These are phyloP conservation scores for Eulemur albifrons DNA, from an alignment of 2,797 vertebrate genomes.

Conservation along the genomic window DNA sequence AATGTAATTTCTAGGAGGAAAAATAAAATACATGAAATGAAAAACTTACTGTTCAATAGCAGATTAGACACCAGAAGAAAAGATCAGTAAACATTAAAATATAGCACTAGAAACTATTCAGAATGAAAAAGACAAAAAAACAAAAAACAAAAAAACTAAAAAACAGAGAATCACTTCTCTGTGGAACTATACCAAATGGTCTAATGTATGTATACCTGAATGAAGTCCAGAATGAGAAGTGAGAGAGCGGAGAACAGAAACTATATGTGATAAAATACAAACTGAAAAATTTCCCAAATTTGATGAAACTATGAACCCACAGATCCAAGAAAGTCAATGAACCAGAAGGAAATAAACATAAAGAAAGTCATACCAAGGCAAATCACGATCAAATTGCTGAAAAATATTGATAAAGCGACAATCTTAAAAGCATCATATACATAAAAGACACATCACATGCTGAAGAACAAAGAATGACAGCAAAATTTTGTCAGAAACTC, in stretches of 20 bases:
- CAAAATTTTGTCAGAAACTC: slow-evolving; percentile 6
- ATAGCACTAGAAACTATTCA: neutral
- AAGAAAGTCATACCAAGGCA: neutral
- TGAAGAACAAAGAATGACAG: neutral
- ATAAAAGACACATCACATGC: neutral
- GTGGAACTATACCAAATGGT: neutral
- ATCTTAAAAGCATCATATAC: neutral
- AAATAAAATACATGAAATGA: neutral
- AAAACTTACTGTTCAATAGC: neutral
- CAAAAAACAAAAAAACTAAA: neutral
- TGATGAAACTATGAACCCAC: neutral
- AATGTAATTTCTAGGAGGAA: neutral
- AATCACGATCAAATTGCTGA: neutral
- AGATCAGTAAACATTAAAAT: neutral
- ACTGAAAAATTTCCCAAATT: neutral
- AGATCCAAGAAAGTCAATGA: neutral
- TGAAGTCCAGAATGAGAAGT: neutral
- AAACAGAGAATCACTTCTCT: neutral
- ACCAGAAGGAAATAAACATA: neutral
- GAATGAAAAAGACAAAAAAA: neutral
- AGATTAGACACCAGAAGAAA: neutral
- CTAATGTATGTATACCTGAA: neutral
- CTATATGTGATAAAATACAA: neutral
- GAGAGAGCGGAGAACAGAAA: neutral
- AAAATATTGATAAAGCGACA: neutral